Evolutionary conservation across 2,888 invertebrate species (phyloP).

Genomic region (Pocota personata): DNA sequence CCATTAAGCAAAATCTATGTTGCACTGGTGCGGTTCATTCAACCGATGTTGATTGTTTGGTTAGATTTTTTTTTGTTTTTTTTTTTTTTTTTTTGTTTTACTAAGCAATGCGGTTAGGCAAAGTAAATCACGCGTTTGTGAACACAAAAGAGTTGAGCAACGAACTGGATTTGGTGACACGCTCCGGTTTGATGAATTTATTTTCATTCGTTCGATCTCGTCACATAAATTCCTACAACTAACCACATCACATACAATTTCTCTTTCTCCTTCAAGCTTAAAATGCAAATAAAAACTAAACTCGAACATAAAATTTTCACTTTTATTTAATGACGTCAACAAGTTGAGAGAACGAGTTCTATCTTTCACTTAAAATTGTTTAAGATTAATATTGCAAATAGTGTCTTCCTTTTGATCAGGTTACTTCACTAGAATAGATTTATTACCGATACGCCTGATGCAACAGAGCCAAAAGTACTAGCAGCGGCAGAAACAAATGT

Average conservation of each 20-base stretch:
- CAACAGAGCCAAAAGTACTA: background rate
- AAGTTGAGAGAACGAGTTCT: constrained; percentile 2
- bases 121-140: background rate
- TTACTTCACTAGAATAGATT: background rate
- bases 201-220: constrained; percentile 1
- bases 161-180: constrained; percentile 53
- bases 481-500: background rate
- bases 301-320: constrained; percentile 49
- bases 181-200: background rate
- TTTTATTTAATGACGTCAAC: constrained; percentile 58
- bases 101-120: background rate
- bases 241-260: constrained; percentile 39
- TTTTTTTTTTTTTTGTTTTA: no score
- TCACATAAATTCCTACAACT: constrained; percentile 13
- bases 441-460: background rate
- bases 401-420: constrained; percentile 8
- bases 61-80: constrained; percentile 13
- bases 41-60: constrained; percentile 6
- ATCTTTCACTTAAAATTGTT: background rate
- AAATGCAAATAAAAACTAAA: constrained; percentile 46
- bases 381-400: background rate
- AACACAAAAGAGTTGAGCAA: constrained; percentile 59
- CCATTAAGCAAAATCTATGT: constrained; percentile 30
- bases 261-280: constrained; percentile 54
- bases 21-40: constrained; percentile 42